Evolutionary conservation across 1,140 invertebrate genomes (phyloP), one percentile per base, ranked within the genome.

Genomic region (Hylaeus volcanicus): DNA sequence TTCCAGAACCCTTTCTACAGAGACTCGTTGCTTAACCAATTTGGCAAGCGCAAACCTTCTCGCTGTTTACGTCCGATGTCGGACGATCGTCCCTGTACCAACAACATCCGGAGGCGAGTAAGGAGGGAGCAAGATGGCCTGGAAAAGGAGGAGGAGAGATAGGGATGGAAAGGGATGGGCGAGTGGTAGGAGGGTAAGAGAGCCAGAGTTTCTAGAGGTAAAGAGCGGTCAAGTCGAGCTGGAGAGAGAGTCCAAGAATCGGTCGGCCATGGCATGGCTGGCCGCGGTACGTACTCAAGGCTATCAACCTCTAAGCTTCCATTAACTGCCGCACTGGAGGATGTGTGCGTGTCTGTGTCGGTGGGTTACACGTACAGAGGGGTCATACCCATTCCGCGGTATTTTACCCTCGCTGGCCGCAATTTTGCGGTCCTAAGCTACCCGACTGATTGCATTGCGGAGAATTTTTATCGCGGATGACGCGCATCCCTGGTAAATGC

Each of bases 281-380:
- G 72, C 68, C 68, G 45, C 63, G 69, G 66, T 71, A 75, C 73
- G 51, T 82, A 83, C 78, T 88, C 81, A 84, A 89, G 85, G 77
- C 84, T 88, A 83, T 88, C 87, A 87, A 88, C 85, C 86, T 88
- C 80, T 83, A 84, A 88, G 83, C 84, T 86, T 84, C 87, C 84
- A 88, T 88, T 86, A 86, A 83, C 72, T 76, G 82, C 55, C 39
- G 48, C n/a, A 26, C 61, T 55, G 37, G 41, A 45, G 26, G 37
- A 66, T 58, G 53, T 61, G 68, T 43, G 65, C 15, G n/a, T 48
- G 9, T 26, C n/a, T 45, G n/a, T 45, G 69, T 79, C 55, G 39
- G 72, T 70, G 75, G 70, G 8, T n/a, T 51, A 65, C 64, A 56
- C 63, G 60, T 76, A 70, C 5, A n/a, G 53, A 74, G n/a, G 68